Evolutionary conservation across 2,113 vertebrate genomes (phyloP), one percentile per base, ranked within the genome.

Genomic region (Herpailurus yagouaroundi): DNA sequence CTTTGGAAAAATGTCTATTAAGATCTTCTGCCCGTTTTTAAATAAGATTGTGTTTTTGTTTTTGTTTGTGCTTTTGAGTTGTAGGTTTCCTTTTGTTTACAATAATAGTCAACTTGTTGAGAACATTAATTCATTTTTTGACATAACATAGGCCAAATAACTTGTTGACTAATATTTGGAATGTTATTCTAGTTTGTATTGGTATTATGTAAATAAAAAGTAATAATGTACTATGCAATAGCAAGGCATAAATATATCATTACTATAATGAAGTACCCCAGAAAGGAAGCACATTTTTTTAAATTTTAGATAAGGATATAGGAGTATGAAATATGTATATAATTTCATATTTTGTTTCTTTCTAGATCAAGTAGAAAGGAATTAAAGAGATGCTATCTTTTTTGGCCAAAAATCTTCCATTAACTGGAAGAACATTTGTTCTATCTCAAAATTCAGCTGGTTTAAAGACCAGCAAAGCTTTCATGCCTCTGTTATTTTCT

Each of bases 141-240:
- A 48, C 3, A 63, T 66, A 91, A 80, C 9, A 63, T 50, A 91
- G 85, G 50, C 8, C 57, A 97, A 81, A 84, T 91, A 77, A 94
- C 11, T 55, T 94, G 71, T 38, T 92, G 68, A 90, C 41, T 95
- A 84, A 45, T 80, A 84, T 91, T 91, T 85, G 52, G 87, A 96
- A 89, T 77, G 21, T 33, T 71, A 77, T 57, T 97, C 50, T 66
- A 73, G 21, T 60, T 81, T 76, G 1, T 16, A 86, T 85, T 55
- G 31, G 6, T 29, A 73, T 74, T 94, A 48, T 48, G 1, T 48
- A 89, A 73, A 73, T 69, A 25, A 73, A 87, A 86, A 74, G 66
- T 16, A 84, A 80, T 27, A 64, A 83, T 41, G 25, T 79, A 83
- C 80, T 68, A 7, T 77, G 66, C 85, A 93, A 91, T 5, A 76